phyloP scores from a whole-genome alignment of 2,797 vertebrate genomes.

The Lepus oiostolus region DNA sequence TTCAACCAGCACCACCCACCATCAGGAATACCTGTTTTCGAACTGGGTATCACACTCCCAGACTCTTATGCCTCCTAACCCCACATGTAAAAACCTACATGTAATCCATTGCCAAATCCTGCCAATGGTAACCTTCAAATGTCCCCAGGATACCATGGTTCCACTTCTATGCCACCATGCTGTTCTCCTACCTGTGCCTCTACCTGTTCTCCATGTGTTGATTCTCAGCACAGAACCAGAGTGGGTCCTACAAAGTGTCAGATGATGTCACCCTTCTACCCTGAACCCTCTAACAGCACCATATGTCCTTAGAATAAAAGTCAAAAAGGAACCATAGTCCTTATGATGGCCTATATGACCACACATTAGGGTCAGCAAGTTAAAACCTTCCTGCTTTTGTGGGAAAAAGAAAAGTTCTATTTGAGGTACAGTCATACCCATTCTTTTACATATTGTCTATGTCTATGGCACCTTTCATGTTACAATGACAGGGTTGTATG shows the following conservation, averaged over 20 bases:
- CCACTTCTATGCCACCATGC: background rate
- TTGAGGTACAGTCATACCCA: background rate
- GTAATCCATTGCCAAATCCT: background rate
- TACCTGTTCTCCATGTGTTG: background rate
- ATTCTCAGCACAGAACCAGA: background rate
- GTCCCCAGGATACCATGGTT: background rate
- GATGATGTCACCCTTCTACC: background rate
- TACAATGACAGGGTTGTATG: background rate
- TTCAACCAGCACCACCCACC: background rate
- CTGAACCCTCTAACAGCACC: background rate
- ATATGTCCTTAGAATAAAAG: background rate
- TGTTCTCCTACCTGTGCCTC: background rate
- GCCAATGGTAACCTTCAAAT: background rate
- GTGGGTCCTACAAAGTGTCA: background rate
- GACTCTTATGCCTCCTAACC: background rate
- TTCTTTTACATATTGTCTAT: no score
- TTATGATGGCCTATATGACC: background rate
- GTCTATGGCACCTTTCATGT: background rate
- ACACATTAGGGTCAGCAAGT: background rate
- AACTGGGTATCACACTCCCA: background rate
- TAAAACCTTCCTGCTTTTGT: background rate
- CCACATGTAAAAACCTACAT: background rate
- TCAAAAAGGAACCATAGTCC: background rate
- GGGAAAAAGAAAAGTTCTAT: background rate
- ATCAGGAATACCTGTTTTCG: background rate